phyloP scores from a whole-genome alignment of 1,140 invertebrate species.

The Pseudomyrmex dendroicus region DNA sequence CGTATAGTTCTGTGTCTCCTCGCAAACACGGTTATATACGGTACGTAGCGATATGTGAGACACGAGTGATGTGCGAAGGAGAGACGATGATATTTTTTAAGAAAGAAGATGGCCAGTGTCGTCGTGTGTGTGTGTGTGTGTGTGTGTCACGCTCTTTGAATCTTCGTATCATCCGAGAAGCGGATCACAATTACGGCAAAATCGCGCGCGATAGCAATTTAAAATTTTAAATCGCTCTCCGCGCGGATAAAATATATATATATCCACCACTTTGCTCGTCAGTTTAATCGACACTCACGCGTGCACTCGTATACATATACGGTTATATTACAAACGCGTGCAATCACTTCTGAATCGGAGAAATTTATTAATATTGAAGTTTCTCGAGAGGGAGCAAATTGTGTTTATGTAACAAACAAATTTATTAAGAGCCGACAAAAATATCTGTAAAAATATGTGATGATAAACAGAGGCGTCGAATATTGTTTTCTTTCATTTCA shows the following conservation, averaged over 20 bases:
- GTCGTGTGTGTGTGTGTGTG: not conserved
- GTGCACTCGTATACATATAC: not conserved
- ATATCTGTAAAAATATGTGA: not conserved
- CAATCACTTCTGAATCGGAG: too few relatives aligned
- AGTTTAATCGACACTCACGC: not conserved
- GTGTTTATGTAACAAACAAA: too few relatives aligned
- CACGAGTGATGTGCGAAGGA: not conserved
- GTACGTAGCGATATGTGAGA: not conserved
- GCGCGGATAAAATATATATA: too few relatives aligned
- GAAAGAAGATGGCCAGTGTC: not conserved
- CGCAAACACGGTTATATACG: not conserved
- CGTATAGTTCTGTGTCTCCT: not conserved
- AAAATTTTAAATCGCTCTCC: slow-evolving; percentile 7
- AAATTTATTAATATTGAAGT: too few relatives aligned
- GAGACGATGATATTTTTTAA: slow-evolving; percentile 27
- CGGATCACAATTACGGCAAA: slow-evolving; percentile 15
- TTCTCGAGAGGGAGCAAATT: too few relatives aligned
- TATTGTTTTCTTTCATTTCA: slow-evolving; percentile 65
- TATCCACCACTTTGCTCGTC: not conserved
- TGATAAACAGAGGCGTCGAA: not conserved
- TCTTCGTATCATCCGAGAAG: slow-evolving; percentile 1
- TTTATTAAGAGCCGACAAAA: not conserved
- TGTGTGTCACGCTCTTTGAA: not conserved
- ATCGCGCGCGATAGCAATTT: slow-evolving; percentile 1
- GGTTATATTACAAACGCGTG: too few relatives aligned